Evolutionary conservation across 92 coral and sea anemone species (phyloP).

Genomic region (Zoanthus solanderi): DNA sequence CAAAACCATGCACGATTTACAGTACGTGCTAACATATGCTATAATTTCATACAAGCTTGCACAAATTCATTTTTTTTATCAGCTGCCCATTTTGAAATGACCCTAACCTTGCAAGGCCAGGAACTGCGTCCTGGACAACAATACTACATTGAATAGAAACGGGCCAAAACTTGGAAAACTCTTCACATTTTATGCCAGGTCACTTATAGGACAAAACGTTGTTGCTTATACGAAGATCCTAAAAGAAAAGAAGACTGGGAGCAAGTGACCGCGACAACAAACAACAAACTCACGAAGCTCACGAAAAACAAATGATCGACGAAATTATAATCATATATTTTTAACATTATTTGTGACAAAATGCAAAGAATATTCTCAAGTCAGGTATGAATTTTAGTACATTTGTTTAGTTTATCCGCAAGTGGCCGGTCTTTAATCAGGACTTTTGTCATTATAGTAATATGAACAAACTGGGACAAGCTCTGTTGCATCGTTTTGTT

Average conservation of each 20-base stretch:
- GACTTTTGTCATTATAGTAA: neutral
- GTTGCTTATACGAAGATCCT: neutral
- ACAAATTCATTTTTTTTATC: too few relatives aligned
- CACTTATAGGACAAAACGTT: neutral
- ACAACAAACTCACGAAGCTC: neutral
- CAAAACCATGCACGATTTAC: too few relatives aligned
- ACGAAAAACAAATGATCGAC: neutral
- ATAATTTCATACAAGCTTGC: too few relatives aligned
- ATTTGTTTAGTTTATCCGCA: neutral
- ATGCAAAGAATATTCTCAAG: conserved; percentile 82
- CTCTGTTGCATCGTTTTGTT: too few relatives aligned
- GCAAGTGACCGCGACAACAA: conserved; percentile 6
- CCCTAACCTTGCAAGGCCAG: too few relatives aligned
- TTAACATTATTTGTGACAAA: conserved; percentile 17
- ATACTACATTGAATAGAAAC: too few relatives aligned
- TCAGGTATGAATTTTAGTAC: conserved; percentile 61
- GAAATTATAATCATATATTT: neutral
- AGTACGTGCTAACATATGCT: too few relatives aligned
- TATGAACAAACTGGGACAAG: too few relatives aligned
- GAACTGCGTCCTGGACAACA: too few relatives aligned
- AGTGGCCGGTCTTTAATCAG: neutral
- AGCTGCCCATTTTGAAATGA: too few relatives aligned
- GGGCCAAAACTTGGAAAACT: too few relatives aligned
- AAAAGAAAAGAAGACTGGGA: conserved; percentile 5
- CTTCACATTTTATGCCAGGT: too few relatives aligned